A percentile compares a stretch with the other conserved stretches of the same genome.
phyloP scores from a whole-genome alignment of 2,113 vertebrate species.

The Cygnus buccinator region DNA sequence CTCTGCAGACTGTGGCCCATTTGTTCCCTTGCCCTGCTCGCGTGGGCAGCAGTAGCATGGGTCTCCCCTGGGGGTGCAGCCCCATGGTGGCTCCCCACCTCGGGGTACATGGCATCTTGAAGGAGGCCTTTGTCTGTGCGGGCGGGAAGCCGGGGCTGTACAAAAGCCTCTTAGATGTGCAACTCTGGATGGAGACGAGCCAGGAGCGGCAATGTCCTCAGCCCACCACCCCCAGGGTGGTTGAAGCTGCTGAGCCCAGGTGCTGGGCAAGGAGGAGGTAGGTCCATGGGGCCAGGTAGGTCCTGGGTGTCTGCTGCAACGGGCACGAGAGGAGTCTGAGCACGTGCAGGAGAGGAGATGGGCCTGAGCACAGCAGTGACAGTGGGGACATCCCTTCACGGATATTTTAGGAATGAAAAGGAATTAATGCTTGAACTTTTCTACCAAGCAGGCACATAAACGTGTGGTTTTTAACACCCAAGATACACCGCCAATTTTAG shows the following conservation, averaged over 20 bases:
- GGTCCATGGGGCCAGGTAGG: too few relatives aligned
- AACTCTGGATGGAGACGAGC: neutral
- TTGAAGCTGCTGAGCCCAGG: rapidly evolving
- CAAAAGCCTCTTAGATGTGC: neutral
- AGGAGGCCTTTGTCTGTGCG: neutral
- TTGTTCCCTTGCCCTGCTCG: neutral
- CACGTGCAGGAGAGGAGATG: neutral
- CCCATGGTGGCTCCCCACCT: neutral
- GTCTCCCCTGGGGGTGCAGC: neutral
- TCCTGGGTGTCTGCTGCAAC: neutral
- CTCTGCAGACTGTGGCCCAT: neutral
- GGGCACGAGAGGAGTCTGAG: rapidly evolving
- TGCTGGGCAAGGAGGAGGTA: rapidly evolving
- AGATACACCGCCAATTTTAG: neutral
- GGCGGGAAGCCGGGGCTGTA: neutral
- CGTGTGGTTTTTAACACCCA: neutral
- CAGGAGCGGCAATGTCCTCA: neutral
- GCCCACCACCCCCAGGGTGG: rapidly evolving
- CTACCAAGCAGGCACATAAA: neutral
- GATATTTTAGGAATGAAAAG: neutral
- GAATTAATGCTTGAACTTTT: neutral
- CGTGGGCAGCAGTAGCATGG: rapidly evolving
- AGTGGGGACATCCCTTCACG: rapidly evolving
- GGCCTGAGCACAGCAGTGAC: neutral
- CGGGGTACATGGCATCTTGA: neutral